A percentile compares a stretch with the other conserved stretches of the same genome.
Conservation (phyloP, 2,113 vertebrate species). For the Toxotes chatareus region DNA sequence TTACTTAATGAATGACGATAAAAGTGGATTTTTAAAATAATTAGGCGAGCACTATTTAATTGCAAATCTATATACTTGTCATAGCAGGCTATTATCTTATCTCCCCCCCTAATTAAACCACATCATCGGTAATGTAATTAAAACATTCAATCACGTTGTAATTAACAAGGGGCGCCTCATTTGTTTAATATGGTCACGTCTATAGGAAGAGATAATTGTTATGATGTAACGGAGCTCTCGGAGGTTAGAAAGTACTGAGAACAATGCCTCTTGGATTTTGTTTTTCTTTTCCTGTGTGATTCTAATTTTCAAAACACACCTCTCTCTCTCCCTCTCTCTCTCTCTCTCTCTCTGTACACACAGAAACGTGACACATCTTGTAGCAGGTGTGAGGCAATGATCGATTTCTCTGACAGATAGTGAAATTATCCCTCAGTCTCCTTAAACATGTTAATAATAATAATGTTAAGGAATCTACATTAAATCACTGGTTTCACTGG, state of each 20-base stretch:
- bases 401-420: slow-evolving; percentile 18
- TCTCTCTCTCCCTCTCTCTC: neutral
- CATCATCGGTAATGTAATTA: slow-evolving; percentile 92
- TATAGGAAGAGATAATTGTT: slow-evolving; percentile 87
- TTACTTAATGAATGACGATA: slow-evolving; percentile 3
- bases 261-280: neutral
- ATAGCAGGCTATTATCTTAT: slow-evolving; percentile 91
- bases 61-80: slow-evolving; percentile 84
- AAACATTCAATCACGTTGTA: slow-evolving; percentile 93
- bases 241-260: slow-evolving; percentile 10
- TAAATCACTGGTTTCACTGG: neutral
- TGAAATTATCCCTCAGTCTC: slow-evolving; percentile 16
- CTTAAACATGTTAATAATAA: slow-evolving; percentile 22
- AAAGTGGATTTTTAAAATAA: slow-evolving; percentile 67
- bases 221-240: slow-evolving; percentile 61
- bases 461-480: slow-evolving; percentile 3
- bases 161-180: slow-evolving; percentile 94
- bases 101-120: slow-evolving; percentile 90
- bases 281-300: neutral
- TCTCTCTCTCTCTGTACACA: neutral
- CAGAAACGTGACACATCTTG: slow-evolving; percentile 18
- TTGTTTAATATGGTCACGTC: slow-evolving; percentile 89
- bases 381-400: slow-evolving; percentile 20
- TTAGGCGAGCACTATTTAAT: slow-evolving; percentile 82
- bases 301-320: neutral